Conservation (phyloP, 2,888 invertebrate genomes). For the Plebejus argus region DNA sequence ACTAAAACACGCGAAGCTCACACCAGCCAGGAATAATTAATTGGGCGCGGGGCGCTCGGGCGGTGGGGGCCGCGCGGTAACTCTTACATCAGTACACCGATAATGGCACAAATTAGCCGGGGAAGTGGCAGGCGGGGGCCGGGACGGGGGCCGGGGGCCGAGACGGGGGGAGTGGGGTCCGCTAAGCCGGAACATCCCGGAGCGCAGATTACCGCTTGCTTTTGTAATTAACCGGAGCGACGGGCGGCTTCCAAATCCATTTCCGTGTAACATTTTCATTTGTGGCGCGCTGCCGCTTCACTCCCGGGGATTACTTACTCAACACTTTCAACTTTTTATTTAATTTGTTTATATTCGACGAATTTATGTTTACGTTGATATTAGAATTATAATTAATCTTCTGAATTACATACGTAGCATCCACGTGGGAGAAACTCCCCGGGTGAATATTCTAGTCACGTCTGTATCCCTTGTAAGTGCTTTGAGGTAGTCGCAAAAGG, state of each 20-base stretch:
- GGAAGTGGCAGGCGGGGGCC: constrained; percentile 69
- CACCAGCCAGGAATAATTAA: constrained; percentile 80
- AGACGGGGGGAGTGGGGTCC: constrained; percentile 56
- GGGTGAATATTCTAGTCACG: background rate
- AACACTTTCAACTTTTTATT: constrained; percentile 56
- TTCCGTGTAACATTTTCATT: constrained; percentile 82
- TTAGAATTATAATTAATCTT: background rate
- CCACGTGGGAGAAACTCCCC: background rate
- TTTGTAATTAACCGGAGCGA: constrained; percentile 82
- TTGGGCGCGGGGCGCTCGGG: constrained; percentile 70
- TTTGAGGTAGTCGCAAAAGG: background rate
- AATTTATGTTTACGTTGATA: background rate
- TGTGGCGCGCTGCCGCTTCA: constrained; percentile 70
- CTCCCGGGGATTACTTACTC: constrained; percentile 66
- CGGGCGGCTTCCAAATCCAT: constrained; percentile 81
- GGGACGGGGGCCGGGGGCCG: constrained; percentile 46
- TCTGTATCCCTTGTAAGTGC: background rate
- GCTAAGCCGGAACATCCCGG: constrained; percentile 81
- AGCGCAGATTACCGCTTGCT: constrained; percentile 82
- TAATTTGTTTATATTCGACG: constrained; percentile 27
- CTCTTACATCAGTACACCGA: constrained; percentile 82
- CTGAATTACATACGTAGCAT: background rate
- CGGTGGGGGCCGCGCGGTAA: constrained; percentile 72
- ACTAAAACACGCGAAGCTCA: constrained; percentile 81
- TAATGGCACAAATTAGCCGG: constrained; percentile 81